Base-by-base conservation (phyloP, 2,888 invertebrate genomes). In the Drosophila nigritarsus region DNA sequence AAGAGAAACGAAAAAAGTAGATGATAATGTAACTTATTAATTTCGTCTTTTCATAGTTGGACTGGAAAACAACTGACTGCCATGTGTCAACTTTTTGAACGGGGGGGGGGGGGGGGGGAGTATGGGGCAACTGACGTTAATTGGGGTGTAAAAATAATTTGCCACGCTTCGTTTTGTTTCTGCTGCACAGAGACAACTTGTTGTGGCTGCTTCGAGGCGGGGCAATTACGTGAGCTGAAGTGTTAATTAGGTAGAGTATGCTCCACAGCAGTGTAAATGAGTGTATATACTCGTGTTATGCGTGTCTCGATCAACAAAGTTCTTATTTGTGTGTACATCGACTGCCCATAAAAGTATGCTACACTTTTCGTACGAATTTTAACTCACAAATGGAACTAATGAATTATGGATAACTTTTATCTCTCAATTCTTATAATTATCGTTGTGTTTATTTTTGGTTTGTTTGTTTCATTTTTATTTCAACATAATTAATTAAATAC, bases 91-190 rank as follows among this genome's bases (percentile, higher is more conserved):
- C 60, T 45, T 66, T 61, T 34, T 29, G 11, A 20, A 27, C 13
- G 30, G 18, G 18, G 24, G 3, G 34, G 8, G 20, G 15, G n/a
- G 8, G 30, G 18, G 18, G 24, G 3, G 34, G 8, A 18, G 15
- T 1, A 45, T 8, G 3, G 13, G 30, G 11, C 4, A 34, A 18
- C 20, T 42, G 54, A 40, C 62, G 60, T 80, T 83, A 80, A 83
- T 80, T 83, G 80, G 83, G 60, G 81, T 77, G 83, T 73, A 56
- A 67, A 80, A 80, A 80, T 83, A 80, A 80, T 83, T 83, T 78
- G 74, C 68, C 65, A 82, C 65, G 62, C 61, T 56, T 29, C 49
- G 30, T 32, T 62, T 48, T 36, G 40, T 60, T 36, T 27, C 15
- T 40, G 59, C 7, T 38, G 50, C 50, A 42, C 55, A 42, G 18